Conservation (phyloP, 2,797 vertebrate genomes). For the Graptemys geographica region DNA sequence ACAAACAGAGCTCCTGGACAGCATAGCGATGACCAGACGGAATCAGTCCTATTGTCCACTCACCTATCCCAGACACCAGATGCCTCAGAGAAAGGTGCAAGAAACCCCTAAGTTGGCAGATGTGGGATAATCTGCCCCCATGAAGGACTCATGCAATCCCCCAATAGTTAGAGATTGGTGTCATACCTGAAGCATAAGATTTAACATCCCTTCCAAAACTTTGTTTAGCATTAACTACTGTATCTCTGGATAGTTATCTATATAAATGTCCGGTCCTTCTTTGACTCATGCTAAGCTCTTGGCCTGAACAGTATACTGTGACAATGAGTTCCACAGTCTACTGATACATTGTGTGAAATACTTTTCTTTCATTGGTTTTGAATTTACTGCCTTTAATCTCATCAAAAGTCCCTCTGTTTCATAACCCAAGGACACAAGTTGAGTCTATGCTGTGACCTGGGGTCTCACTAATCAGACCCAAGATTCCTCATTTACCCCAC, state of each 20-base stretch:
- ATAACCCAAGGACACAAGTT: not conserved
- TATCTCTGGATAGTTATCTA: not conserved
- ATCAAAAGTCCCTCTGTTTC: not conserved
- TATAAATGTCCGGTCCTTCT: not conserved
- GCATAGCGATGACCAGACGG: not conserved
- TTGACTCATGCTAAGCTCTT: not conserved
- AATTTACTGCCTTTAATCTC: not conserved
- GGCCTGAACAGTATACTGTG: not conserved
- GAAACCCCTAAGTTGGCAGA: not conserved
- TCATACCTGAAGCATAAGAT: not conserved
- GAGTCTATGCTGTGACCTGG: not conserved
- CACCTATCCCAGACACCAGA: not conserved
- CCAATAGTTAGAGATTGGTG: not conserved
- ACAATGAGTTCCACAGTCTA: not conserved
- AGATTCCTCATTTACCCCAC: not conserved
- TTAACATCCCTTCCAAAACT: not conserved
- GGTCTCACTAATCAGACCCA: not conserved
- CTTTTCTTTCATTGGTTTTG: not conserved
- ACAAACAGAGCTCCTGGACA: not conserved
- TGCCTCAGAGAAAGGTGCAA: not conserved
- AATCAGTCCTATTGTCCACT: not conserved
- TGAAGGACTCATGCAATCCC: not conserved
- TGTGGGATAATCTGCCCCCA: not conserved
- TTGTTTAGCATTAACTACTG: not conserved
- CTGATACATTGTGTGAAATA: rapidly evolving